Evolutionary conservation across 1,140 invertebrate genomes (phyloP).

Genomic region (Drosophila sp.): DNA sequence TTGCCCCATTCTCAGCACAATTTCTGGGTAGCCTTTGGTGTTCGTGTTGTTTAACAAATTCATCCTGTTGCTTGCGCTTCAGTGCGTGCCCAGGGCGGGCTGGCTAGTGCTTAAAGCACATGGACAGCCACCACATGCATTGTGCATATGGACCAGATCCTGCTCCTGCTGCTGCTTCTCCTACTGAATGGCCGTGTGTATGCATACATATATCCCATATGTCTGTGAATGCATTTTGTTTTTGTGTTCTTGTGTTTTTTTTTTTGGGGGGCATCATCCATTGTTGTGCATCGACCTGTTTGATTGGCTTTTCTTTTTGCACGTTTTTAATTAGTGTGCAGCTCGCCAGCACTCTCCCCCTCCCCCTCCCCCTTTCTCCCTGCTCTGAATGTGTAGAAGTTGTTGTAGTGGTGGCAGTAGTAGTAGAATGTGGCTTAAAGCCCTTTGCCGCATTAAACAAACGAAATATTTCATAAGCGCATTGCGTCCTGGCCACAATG

Average conservation of each 20-base stretch:
- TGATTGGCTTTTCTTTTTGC: constrained; percentile 79
- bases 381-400: constrained; percentile 11
- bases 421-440: constrained; percentile 5
- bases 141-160: constrained; percentile 24
- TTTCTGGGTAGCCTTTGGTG: constrained; percentile 41
- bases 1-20: constrained; percentile 15
- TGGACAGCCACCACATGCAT: constrained; percentile 56
- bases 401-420: too few relatives aligned
- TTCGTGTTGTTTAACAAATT: constrained; percentile 79
- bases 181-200: constrained; percentile 7
- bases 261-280: constrained; percentile 43
- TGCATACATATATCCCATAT: constrained; percentile 28
- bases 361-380: not conserved
- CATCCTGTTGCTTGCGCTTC: constrained; percentile 78
- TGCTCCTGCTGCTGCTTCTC: not conserved
- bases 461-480: constrained; percentile 78
- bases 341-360: not conserved
- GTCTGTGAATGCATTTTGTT: constrained; percentile 14
- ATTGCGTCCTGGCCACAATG: constrained; percentile 70
- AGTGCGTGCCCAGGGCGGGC: constrained; percentile 57
- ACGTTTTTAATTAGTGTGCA: constrained; percentile 74
- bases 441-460: constrained; percentile 65
- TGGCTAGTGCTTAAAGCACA: constrained; percentile 1
- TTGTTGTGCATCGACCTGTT: constrained; percentile 80
- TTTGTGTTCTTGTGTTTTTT: constrained; percentile 9